A percentile compares a stretch with the other conserved stretches of the same genome.
phyloP scores from a whole-genome alignment of 2,797 vertebrate genomes.

The Propithecus deckenii region DNA sequence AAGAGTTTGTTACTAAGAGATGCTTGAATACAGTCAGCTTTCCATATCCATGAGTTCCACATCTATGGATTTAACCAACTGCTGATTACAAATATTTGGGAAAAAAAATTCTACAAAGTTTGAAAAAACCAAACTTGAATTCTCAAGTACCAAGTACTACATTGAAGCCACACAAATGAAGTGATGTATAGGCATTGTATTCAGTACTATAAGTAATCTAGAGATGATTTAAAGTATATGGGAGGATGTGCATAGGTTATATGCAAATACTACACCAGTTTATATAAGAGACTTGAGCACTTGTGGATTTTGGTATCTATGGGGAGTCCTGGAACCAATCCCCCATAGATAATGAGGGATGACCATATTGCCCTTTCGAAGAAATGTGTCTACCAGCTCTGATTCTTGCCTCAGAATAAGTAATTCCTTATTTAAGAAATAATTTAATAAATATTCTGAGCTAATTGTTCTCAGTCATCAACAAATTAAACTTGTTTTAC shows the following conservation, averaged over 20 bases:
- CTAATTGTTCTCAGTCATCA: background rate
- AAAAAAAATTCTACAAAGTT: background rate
- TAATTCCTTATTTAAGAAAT: background rate
- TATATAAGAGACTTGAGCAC: background rate
- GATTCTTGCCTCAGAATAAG: slow-evolving; percentile 20
- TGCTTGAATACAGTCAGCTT: background rate
- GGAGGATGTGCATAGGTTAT: background rate
- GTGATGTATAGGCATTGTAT: background rate
- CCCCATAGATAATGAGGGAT: background rate
- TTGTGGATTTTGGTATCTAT: background rate
- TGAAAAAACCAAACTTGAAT: background rate
- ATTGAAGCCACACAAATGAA: background rate
- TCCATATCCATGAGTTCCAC: background rate
- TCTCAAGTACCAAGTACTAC: background rate
- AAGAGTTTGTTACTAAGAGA: background rate
- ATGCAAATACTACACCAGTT: background rate
- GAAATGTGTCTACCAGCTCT: background rate
- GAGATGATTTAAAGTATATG: background rate
- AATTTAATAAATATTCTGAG: background rate
- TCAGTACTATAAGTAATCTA: background rate
- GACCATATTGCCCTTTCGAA: background rate
- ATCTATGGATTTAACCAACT: background rate
- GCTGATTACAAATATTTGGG: background rate
- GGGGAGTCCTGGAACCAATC: background rate
- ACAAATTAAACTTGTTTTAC: background rate